A percentile compares a stretch with the other conserved stretches of the same genome.
These are phyloP conservation scores for Arenaria interpres DNA, from an alignment of 2,113 vertebrate species.

Conservation along the genomic window DNA sequence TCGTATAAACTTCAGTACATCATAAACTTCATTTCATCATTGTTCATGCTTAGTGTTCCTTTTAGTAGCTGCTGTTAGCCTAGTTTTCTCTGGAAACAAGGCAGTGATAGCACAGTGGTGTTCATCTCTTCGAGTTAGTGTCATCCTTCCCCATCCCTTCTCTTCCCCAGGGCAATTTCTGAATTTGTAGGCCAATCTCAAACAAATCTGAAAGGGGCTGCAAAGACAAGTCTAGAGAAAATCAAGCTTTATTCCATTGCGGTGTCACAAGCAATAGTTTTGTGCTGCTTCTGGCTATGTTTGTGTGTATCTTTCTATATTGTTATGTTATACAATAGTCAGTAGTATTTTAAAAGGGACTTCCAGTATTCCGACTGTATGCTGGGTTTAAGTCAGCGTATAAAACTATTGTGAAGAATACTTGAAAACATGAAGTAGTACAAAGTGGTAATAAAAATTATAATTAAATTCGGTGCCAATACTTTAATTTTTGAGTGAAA, in stretches of 20 bases:
- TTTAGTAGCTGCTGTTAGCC: neutral
- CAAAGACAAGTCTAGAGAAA: neutral
- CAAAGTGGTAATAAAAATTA: neutral
- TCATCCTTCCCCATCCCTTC: neutral
- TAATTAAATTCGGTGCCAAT: neutral
- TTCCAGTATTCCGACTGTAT: neutral
- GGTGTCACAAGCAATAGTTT: neutral
- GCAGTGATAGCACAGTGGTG: neutral
- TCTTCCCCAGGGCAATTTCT: neutral
- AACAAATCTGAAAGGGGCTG: neutral
- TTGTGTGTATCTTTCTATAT: neutral
- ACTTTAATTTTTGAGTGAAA: neutral
- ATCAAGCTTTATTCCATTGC: neutral
- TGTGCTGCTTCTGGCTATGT: neutral
- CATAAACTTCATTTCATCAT: neutral
- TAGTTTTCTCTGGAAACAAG: neutral
- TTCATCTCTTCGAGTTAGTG: neutral
- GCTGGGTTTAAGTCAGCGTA: neutral
- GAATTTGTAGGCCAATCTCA: neutral
- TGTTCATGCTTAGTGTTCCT: neutral
- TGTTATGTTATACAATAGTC: rapidly evolving
- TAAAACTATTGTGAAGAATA: neutral
- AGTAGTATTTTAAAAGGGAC: neutral
- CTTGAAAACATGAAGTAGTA: neutral
- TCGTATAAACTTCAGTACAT: neutral